phyloP scores from a whole-genome alignment of 35 echinoderm and acorn worm genomes.

The Amphiura filiformis region DNA sequence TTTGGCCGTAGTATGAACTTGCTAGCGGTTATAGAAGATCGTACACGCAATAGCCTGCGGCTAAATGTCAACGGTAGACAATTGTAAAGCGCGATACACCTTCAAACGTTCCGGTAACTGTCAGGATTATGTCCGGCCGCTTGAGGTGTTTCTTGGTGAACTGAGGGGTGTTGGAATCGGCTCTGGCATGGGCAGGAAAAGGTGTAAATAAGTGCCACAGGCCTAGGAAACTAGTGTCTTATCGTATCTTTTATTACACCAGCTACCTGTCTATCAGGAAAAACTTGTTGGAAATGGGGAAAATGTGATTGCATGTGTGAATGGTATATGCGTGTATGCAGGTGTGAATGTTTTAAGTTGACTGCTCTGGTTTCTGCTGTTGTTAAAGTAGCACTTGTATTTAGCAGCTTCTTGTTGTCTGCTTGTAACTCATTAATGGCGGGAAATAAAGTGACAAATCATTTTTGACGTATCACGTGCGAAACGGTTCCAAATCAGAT shows the following conservation, averaged over 20 bases:
- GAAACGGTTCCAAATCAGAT: too few species aligned
- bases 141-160: constrained; percentile 7
- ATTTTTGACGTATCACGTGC: too few species aligned
- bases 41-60: neutral
- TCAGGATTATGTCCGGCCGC: neutral
- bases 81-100: constrained; percentile 10
- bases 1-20: neutral
- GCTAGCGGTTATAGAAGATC: neutral
- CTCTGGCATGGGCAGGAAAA: constrained; percentile 1
- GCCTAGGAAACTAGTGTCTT: neutral
- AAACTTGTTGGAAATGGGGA: neutral
- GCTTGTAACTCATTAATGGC: too few species aligned
- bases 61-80: neutral
- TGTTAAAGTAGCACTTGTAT: too few species aligned
- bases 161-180: neutral
- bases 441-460: too few species aligned
- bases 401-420: too few species aligned
- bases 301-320: neutral
- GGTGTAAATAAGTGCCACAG: neutral
- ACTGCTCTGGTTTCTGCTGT: too few species aligned
- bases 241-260: constrained; percentile 3
- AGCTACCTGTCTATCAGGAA: neutral
- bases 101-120: constrained; percentile 6
- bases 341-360: neutral
- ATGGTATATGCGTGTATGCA: neutral